Base-by-base conservation (phyloP, 2,888 invertebrate species). In the Lochmaea capreae region DNA sequence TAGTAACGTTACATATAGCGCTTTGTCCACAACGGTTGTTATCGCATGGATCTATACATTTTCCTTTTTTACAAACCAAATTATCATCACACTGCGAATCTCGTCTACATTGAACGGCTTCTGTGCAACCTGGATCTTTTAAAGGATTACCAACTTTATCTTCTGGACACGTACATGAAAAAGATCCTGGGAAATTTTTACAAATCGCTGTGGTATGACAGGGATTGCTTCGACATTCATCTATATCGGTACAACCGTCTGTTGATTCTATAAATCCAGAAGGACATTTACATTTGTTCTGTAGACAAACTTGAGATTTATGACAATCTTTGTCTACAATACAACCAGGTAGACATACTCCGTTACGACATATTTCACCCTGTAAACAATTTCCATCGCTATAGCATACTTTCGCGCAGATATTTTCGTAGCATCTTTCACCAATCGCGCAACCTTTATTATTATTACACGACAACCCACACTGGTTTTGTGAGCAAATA, bases 301-400 rank as follows among this genome's bases (percentile, higher is more conserved):
- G 90, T 54, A 92, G 87, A 83, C 96, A 96, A n/a, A 93, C 87
- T 87, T 97, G 94, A 76, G 94, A 93, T 57, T 90, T 88, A 62
- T 92, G 90, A 83, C 97, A 97, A 82, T 97, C 96, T 2, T 92
- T 90, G 84, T 95, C 95, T 0, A 91, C 90, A 75, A 93, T 92
- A 84, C 97, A 97, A 8, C 97, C 97, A 3, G 93, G 90, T 82
- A 93, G 91, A 83, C 97, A 97, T 58, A 92, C 90, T 68, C 96
- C 96, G 77, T 89, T 88, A 76, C 92, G 91, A 81, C 97, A 97
- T 73, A 97, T 92, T 88, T 97, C 97, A 65, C 97, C 97, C 2
- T 95, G 93, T 81, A 96, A 89, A 82, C 97, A 97, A 84, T 97
- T 97, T 83, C 94, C 95, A 84, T 96, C 96, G 11, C 94, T 93